Conservation (phyloP, 2,888 invertebrate species). For the Neocrepidodera transversa region DNA sequence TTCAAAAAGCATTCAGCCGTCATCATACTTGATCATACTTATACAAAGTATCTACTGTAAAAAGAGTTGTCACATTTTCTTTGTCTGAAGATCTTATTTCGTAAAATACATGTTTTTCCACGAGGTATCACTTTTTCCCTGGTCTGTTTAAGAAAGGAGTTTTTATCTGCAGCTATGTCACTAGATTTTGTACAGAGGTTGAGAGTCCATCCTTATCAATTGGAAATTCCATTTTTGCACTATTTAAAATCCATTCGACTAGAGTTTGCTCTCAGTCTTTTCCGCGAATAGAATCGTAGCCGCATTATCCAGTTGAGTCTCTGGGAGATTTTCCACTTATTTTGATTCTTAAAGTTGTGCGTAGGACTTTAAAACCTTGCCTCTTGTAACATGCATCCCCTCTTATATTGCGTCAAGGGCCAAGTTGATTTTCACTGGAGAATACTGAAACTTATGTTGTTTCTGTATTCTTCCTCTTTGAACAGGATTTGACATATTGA, state of each 20-base stretch:
- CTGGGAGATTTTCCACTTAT: slow-evolving; percentile 14
- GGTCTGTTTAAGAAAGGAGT: slow-evolving; percentile 28
- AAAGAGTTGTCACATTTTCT: slow-evolving; percentile 16
- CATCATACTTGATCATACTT: slow-evolving; percentile 14
- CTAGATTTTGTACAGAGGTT: slow-evolving; percentile 30
- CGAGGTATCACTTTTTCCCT: slow-evolving; percentile 26
- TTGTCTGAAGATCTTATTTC: slow-evolving; percentile 14
- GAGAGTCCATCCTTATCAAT: slow-evolving; percentile 29
- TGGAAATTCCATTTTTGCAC: slow-evolving; percentile 31
- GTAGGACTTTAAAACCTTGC: slow-evolving; percentile 10
- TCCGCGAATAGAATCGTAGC: slow-evolving; percentile 11
- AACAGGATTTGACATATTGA: neutral
- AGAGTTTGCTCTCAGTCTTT: slow-evolving; percentile 22
- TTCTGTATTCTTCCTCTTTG: slow-evolving; percentile 7
- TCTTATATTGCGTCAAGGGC: slow-evolving; percentile 18
- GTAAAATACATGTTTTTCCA: slow-evolving; percentile 22
- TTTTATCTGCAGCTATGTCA: slow-evolving; percentile 26
- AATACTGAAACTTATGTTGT: slow-evolving; percentile 18
- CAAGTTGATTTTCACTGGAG: slow-evolving; percentile 17
- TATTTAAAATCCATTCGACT: slow-evolving; percentile 23
- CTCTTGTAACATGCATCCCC: slow-evolving; percentile 11
- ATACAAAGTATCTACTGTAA: slow-evolving; percentile 13
- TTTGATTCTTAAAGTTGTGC: slow-evolving; percentile 16
- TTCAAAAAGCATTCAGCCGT: slow-evolving; percentile 5
- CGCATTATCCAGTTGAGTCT: slow-evolving; percentile 10